Evolutionary conservation across 2,888 invertebrate species (phyloP).

Genomic region (Hydrotaea cyrtoneurina): DNA sequence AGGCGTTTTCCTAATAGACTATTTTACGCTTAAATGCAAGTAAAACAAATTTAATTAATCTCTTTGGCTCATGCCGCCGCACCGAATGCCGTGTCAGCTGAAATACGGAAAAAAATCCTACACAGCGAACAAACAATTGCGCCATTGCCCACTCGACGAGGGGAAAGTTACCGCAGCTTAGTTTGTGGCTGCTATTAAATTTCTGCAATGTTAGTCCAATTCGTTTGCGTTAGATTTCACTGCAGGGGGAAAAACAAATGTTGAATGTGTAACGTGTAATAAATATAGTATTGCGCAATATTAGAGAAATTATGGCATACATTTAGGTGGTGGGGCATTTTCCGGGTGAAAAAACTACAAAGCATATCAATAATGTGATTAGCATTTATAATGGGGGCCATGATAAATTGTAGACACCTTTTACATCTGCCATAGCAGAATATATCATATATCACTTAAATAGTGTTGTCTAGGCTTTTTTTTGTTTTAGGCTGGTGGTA

Average conservation of each 20-base stretch:
- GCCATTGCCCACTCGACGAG: background rate
- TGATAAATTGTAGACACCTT: background rate
- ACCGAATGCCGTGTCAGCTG: background rate
- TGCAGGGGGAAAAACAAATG: no score
- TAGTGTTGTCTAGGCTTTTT: background rate
- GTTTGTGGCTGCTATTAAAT: background rate
- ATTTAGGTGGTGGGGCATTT: background rate
- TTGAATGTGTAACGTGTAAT: no score
- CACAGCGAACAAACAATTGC: background rate
- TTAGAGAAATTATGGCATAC: background rate
- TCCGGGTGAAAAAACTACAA: background rate
- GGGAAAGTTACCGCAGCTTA: background rate
- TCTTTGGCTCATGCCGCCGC: background rate
- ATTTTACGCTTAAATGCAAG: no score
- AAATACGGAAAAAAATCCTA: background rate
- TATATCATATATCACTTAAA: background rate
- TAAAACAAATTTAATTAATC: constrained; percentile 1
- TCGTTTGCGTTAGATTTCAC: no score
- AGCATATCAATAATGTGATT: background rate
- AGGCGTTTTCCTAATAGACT: no score
- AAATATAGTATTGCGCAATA: background rate
- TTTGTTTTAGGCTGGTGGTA: no score
- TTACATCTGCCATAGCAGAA: background rate
- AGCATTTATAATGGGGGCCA: background rate
- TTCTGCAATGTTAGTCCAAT: no score